A percentile compares a stretch with the other conserved stretches of the same genome.
phyloP scores from a whole-genome alignment of 2,797 vertebrate genomes.

The Rallus crepitans region DNA sequence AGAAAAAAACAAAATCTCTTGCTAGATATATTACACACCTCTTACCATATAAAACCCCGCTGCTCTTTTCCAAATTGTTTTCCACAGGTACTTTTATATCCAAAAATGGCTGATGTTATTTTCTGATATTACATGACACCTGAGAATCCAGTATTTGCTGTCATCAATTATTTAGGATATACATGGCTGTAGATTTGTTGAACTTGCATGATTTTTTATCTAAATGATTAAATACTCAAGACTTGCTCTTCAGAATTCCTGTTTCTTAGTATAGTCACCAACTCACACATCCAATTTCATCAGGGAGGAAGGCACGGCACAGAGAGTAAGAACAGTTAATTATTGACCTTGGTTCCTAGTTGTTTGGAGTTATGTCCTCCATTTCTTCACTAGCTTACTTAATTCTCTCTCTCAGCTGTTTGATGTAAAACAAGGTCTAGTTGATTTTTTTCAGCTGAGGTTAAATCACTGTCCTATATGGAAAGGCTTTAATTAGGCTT shows the following conservation, averaged over 20 bases:
- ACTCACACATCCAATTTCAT: background rate
- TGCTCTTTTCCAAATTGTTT: background rate
- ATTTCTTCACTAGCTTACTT: background rate
- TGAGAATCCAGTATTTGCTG: background rate
- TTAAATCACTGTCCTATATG: background rate
- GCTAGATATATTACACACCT: background rate
- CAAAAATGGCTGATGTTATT: background rate
- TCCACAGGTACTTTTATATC: background rate
- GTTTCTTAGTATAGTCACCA: background rate
- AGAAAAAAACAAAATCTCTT: background rate
- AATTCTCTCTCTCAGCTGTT: background rate
- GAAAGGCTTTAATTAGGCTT: background rate
- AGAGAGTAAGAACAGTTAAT: background rate
- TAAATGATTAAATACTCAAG: background rate
- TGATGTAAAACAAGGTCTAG: background rate
- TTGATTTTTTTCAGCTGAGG: background rate
- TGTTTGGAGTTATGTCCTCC: background rate
- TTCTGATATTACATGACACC: background rate
- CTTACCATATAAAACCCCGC: background rate
- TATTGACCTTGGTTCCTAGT: background rate
- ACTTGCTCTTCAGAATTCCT: background rate
- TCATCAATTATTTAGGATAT: background rate
- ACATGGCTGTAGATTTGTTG: background rate
- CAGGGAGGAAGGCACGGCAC: background rate
- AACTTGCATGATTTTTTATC: background rate